Base-by-base conservation (phyloP, 2,113 vertebrate species). In the Sinocyclocheilus grahami region DNA sequence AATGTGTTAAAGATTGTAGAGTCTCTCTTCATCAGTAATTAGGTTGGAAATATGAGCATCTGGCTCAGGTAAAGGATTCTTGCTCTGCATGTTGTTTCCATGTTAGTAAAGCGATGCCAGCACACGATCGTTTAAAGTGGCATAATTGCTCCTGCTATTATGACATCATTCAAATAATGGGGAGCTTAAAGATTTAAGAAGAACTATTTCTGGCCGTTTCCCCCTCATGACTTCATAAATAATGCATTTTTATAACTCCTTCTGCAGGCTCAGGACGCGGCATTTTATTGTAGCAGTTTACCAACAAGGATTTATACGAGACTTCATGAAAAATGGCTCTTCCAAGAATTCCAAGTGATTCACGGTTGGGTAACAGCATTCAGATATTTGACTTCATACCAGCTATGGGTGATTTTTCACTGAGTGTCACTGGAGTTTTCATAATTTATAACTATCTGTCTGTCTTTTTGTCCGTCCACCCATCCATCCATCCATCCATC, bases 21-120 rank as follows among this genome's bases (percentile, higher is more conserved):
- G 79, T 88, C 90, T 84, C 87, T 87, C 86, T 51, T 58, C 75
- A 88, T 80, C 55, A 30, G 67, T 89, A 87, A 92, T 85, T 85
- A 91, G 88, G 78, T 62, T 87, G 85, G 91, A 90, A 92, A 91
- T 67, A 60, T 24, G 72, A n/a, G 82, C 91, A 90, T 90, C 90
- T 93, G 92, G 86, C 55, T 53, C 55, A 48, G 83, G 82, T 78
- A 69, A 89, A 85, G 18, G 74, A 3, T 11, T 8, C 8, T 16
- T 86, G 27, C 46, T 69, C 60, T 42, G 27, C 80, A 83, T 55
- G 69, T 51, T 16, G 74, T 76, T 55, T 63, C 69, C 10, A 76
- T 65, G 24, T 83, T 46, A 20, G 24, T 37, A 53, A 24, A 77
- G 10, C 3, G 24, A 14, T 85, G 75, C 65, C 58, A 75, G 46